A percentile compares a stretch with the other conserved stretches of the same genome.
These are phyloP conservation scores for Thymelicus lineola DNA, from an alignment of 2,888 invertebrate species.

Conservation along the genomic window DNA sequence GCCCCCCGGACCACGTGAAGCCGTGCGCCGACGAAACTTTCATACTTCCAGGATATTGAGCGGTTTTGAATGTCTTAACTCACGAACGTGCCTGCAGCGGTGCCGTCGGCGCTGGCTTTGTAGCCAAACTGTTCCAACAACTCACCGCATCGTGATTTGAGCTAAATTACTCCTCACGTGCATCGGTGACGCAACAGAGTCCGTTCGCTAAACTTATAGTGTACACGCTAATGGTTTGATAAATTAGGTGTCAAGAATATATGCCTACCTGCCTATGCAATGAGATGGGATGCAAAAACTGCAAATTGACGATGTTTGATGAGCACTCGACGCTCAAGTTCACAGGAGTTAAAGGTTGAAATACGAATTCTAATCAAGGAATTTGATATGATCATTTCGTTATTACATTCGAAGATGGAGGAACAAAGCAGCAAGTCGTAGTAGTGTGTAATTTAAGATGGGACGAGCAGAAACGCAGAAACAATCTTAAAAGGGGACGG, in stretches of 20 bases:
- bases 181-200: conserved; percentile 30
- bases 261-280: not conserved
- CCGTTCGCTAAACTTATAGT: conserved; percentile 23
- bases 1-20: conserved; percentile 84
- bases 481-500: conserved; percentile 6
- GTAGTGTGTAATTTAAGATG: not conserved
- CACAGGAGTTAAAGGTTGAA: not conserved
- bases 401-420: not conserved
- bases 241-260: conserved; percentile 14
- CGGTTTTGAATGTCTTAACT: conserved; percentile 86
- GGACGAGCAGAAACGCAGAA: not conserved
- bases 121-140: conserved; percentile 73
- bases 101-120: conserved; percentile 68
- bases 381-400: not conserved
- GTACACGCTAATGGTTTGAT: conserved; percentile 22
- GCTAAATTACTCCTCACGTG: conserved; percentile 53
- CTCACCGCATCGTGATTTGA: conserved; percentile 59
- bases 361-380: conserved; percentile 2
- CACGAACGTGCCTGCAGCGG: conserved; percentile 76
- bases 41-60: conserved; percentile 84
- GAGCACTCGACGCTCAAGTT: conserved; percentile 12
- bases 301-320: conserved; percentile 17
- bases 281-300: conserved; percentile 15
- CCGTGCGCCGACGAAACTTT: conserved; percentile 84
- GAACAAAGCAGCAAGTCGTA: not conserved